Base-by-base conservation (phyloP, 2,113 vertebrate genomes). In the Chloropsis cyanopogon region DNA sequence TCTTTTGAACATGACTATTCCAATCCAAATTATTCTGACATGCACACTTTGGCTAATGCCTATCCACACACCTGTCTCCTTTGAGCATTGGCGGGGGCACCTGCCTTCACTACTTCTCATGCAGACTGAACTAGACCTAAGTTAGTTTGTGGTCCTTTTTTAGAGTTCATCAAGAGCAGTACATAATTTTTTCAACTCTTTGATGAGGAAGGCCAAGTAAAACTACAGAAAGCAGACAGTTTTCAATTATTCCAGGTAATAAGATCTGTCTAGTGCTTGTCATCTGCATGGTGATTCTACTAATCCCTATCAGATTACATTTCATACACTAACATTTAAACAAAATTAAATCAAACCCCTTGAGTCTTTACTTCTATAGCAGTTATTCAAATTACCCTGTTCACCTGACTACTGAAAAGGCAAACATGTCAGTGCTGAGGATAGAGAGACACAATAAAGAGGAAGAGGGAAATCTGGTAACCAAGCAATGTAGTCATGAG, bases 201-300 rank as follows among this genome's bases (percentile, higher is more conserved):
- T 92, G 39, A 52, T 57, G 7, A 15, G 8, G 44, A 85, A 91
- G 26, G 49, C 63, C 50, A 82, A 72, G 59, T 94, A 82, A 90
- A 89, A 85, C 39, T 81, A 31, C 8, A 79, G 59, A 84, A 94
- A 88, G 65, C 59, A 95, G 54, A 79, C 44, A 57, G 24, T 39
- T 87, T 86, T 95, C 73, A 69, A 19, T 64, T 89, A 82, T 72
- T 94, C 23, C 88, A 86, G 53, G 90, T 95, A 94, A 93, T 95
- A 92, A 95, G 71, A 96, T 86, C 78, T 89, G 70, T 49, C 63
- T 75, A 89, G 81, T 68, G 35, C 83, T 90, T 92, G 39, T 85
- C 83, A 82, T 92, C 91, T 93, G 64, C 90, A 78, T 0, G 0
- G 25, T 69, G 85, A 84, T 93, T 86, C 85, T 72, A 95, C 71